A percentile compares a stretch with the other conserved stretches of the same genome.
phyloP scores from a whole-genome alignment of 1,140 invertebrate species.

The Hycleus cichorii region DNA sequence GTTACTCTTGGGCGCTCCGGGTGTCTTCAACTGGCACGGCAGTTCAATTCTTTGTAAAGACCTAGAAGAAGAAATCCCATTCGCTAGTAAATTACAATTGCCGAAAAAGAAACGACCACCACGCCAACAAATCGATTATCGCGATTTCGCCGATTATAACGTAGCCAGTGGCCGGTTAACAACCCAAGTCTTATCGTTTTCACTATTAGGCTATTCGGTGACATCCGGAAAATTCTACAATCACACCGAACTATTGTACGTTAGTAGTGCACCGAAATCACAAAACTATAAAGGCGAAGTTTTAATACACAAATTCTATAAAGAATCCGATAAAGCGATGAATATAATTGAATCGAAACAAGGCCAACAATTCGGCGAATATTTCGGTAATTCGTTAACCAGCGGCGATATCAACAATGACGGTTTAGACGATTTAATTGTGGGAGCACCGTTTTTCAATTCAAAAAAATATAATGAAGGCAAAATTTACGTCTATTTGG shows the following conservation, averaged over 20 bases:
- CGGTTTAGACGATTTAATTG: slow-evolving; percentile 54
- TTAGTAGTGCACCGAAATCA: slow-evolving; percentile 43
- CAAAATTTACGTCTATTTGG: slow-evolving; percentile 50
- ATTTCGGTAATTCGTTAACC: slow-evolving; percentile 55
- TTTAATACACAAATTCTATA: slow-evolving; percentile 36
- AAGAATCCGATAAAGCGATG: slow-evolving; percentile 15
- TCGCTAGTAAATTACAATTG: slow-evolving; percentile 9
- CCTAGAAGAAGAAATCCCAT: slow-evolving; percentile 2
- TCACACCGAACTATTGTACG: slow-evolving; percentile 38
- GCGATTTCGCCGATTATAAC: slow-evolving; percentile 5
- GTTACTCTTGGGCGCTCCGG: slow-evolving; percentile 41
- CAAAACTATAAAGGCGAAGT: slow-evolving; percentile 38
- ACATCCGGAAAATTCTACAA: slow-evolving; percentile 45
- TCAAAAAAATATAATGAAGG: slow-evolving; percentile 48
- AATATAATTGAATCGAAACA: slow-evolving; percentile 29
- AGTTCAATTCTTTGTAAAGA: slow-evolving; percentile 23
- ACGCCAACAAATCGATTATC: neutral
- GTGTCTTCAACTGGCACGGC: slow-evolving; percentile 42
- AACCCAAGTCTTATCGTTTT: slow-evolving; percentile 4
- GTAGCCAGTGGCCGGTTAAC: slow-evolving; percentile 4
- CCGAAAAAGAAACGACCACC: slow-evolving; percentile 10
- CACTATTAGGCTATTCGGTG: slow-evolving; percentile 5
- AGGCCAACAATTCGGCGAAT: slow-evolving; percentile 51
- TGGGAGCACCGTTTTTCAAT: slow-evolving; percentile 57
- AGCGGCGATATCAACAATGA: slow-evolving; percentile 57